Evolutionary conservation across 2,113 vertebrate genomes (phyloP).

Genomic region (Oceanodroma tethys): DNA sequence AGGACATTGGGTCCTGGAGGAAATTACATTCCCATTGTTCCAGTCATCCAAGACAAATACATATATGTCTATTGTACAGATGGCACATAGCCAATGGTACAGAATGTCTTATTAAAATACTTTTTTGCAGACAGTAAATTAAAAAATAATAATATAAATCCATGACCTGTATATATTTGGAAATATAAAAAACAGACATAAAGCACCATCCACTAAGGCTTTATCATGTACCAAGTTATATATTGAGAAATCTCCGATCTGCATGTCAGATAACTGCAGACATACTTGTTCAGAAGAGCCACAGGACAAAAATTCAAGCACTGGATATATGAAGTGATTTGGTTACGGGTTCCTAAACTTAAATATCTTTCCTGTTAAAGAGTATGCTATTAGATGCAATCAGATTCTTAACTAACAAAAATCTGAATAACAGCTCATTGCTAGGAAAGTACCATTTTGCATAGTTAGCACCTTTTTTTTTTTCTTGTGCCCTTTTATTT

Average conservation of each 20-base stretch:
- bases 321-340: background rate
- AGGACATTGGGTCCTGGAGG: background rate
- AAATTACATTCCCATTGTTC: background rate
- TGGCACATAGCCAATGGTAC: background rate
- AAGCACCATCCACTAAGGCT: background rate
- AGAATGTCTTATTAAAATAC: background rate
- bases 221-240: background rate
- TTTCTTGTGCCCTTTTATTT: no score
- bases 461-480: fast-evolving
- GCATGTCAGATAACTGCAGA: background rate
- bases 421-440: background rate
- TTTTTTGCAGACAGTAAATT: background rate
- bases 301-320: background rate
- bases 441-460: background rate
- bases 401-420: background rate
- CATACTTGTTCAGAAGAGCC: background rate
- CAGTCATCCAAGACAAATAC: background rate
- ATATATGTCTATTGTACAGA: background rate
- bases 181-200: background rate
- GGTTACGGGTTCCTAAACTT: background rate
- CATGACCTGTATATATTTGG: background rate
- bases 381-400: background rate
- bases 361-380: background rate
- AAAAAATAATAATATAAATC: background rate
- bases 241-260: background rate